Evolutionary conservation across 2,888 invertebrate genomes (phyloP), one percentile per base, ranked within the genome.

Genomic region (Teinopalpus imperialis): DNA sequence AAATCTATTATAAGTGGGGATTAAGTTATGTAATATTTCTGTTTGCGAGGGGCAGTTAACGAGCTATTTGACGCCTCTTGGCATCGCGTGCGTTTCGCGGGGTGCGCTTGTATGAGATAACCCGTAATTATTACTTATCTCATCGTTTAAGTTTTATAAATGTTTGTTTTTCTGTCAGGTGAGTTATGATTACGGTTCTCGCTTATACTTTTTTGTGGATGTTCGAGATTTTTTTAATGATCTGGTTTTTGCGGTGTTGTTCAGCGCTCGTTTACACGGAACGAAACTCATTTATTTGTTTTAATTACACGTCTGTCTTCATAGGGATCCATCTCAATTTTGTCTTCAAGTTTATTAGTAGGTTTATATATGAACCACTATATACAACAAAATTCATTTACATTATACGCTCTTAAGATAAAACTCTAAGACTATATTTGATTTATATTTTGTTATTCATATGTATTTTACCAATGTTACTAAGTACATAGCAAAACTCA

Each of bases 1-100:
- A 83, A 83, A 81, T 83, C 81, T 80, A 85, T 86, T 86, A 81
- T 85, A 69, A 74, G 69, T 64, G 74, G 78, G 86, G 87, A 88
- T 88, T 86, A 87, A 73, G 85, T 85, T 85, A 81, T 85, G 82
- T 82, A 77, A 81, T 83, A 82, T 87, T 83, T 82, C 72, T 86
- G 79, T 83, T 81, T 76, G 76, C 69, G 61, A 78, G 82, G 87
- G 85, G 78, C 66, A 66, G 70, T 74, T 83, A 86, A 86, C 81
- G 69, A 85, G 83, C 69, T 73, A 79, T 86, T 87, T 83, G 85
- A 82, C 85, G 80, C 83, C 76, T 73, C 69, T 72, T 69, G 59
- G 69, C 63, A 72, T 80, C 70, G 81, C 79, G 79, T 81, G 83
- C 66, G 70, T 67, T 66, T 65, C 63, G 62, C 61, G 63, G 69